Base-by-base conservation (phyloP, 2,888 invertebrate genomes). In the Drosophila meridionalis region DNA sequence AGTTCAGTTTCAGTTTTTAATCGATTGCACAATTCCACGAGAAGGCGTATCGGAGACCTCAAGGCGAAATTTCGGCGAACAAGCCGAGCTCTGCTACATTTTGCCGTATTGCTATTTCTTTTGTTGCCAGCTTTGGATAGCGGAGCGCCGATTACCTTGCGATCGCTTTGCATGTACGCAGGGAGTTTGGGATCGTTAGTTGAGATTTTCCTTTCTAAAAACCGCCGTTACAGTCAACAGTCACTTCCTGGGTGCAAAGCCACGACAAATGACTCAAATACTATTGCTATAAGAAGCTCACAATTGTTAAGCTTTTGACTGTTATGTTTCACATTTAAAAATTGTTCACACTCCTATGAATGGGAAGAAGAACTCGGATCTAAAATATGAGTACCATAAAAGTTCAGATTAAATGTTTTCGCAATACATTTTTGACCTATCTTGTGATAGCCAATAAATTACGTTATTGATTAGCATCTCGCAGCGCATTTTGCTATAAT, bases 201-300 rank as follows among this genome's bases (percentile, higher is more conserved):
- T 60, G 50, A 48, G 62, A 71, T 69, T 78, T 87, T 76, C 73
- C 88, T 84, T 88, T 88, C 78, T 67, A 88, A 86, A 60, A 38
- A 58, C 28, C 30, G 55, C 36, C 11, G 62, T 52, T 52, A 32
- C 40, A 55, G 8, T 5, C 36, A 64, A 56, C 67, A 53, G 50
- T 73, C 63, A 78, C 70, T 87, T 87, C 85, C 82, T 70, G 72
- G 47, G 57, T 67, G 47, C 61, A 58, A 63, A 53, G 50, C 43
- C 58, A 60, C 32, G 52, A 43, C 59, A 56, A 74, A 62, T 62
- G 47, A 6, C 40, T 48, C 47, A 20, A 14, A 47, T 53, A n/a
- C 32, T 52, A 56, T 60, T 47, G 40, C 7, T 26, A 9, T n/a
- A 43, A 65, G 40, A 71, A 56, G 53, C 14, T 40, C 11, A 14